A percentile compares a stretch with the other conserved stretches of the same genome.
These are phyloP conservation scores for Pogonomyrmex californicus DNA, from an alignment of 1,140 invertebrate species.

Conservation along the genomic window DNA sequence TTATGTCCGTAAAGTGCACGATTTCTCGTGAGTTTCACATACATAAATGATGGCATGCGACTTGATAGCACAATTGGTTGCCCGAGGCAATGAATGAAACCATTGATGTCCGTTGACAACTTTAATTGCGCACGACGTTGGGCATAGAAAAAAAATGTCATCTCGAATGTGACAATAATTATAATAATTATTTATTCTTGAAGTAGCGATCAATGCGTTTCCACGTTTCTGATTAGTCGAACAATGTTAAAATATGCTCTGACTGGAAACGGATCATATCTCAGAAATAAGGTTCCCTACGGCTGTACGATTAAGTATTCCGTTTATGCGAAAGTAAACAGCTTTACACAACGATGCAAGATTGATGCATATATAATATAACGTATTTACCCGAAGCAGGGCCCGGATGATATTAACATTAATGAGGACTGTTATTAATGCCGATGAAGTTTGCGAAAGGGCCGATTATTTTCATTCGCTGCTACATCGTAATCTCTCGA, in stretches of 20 bases:
- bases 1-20: constrained; percentile 7
- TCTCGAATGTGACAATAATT: not conserved
- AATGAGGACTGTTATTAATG: constrained; percentile 37
- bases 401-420: constrained; percentile 5
- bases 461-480: constrained; percentile 1
- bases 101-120: constrained; percentile 19
- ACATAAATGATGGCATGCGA: constrained; percentile 41
- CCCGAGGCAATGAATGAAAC: constrained; percentile 44
- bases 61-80: constrained; percentile 34
- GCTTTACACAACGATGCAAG: not conserved
- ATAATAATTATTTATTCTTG: not conserved
- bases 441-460: constrained; percentile 24
- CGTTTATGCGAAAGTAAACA: not conserved
- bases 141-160: not conserved
- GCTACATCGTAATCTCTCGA: constrained; percentile 1
- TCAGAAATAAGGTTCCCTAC: not conserved
- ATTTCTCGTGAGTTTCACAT: constrained; percentile 38
- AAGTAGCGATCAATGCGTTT: not conserved
- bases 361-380: not conserved
- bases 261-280: not conserved
- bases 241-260: not conserved
- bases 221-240: not conserved
- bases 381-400: not conserved
- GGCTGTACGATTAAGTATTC: not conserved
- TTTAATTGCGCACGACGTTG: constrained; percentile 33